These are phyloP conservation scores for Phrynocephalus versicolor DNA, from an alignment of 2,113 vertebrate genomes.

Conservation along the genomic window DNA sequence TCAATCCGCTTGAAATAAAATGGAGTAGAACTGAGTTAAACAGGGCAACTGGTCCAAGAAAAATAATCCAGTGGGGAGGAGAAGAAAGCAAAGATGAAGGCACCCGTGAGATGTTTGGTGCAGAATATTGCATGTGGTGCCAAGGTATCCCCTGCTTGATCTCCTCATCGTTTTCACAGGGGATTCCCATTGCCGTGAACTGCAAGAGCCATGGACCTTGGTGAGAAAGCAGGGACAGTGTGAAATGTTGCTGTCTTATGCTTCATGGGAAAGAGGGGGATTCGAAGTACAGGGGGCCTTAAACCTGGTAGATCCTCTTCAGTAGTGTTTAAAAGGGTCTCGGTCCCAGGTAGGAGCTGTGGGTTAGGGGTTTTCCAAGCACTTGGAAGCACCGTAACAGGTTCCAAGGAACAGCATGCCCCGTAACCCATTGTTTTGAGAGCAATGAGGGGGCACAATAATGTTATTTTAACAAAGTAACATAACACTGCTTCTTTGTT, in stretches of 20 bases:
- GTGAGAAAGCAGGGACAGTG: background rate
- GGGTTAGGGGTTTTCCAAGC: accelerated
- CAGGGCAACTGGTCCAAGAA: conserved; percentile 21
- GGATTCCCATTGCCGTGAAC: background rate
- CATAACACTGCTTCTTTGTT: no score
- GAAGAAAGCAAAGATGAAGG: background rate
- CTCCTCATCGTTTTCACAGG: background rate
- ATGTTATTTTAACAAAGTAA: no score
- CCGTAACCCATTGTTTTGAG: no score
- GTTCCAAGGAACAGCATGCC: no score
- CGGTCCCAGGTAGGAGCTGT: background rate
- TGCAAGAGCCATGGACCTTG: background rate
- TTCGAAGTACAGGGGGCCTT: background rate
- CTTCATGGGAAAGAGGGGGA: no score
- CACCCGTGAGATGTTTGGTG: background rate
- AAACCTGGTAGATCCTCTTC: background rate
- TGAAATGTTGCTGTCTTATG: background rate
- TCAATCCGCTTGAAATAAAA: conserved; percentile 47
- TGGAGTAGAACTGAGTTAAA: conserved; percentile 42
- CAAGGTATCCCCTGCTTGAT: background rate
- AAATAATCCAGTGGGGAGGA: background rate
- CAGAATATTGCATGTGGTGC: background rate
- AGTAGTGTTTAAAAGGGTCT: background rate
- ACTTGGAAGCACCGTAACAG: no score
- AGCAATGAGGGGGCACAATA: no score